These are phyloP conservation scores for Leptogaster cylindrica DNA, from an alignment of 2,888 invertebrate genomes.

Conservation along the genomic window DNA sequence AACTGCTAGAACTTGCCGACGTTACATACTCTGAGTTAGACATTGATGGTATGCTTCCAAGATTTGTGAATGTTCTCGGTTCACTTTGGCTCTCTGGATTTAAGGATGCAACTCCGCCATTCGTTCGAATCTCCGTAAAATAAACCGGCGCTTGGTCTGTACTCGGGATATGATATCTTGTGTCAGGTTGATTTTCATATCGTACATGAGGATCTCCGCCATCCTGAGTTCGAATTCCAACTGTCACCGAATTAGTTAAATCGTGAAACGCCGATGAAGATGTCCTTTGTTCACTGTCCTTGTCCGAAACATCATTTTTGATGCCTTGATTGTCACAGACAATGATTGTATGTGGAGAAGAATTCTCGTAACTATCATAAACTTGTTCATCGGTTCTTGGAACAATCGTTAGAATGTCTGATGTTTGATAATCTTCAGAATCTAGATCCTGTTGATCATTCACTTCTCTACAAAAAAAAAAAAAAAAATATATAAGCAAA, in stretches of 20 bases:
- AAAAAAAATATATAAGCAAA: too few relatives aligned
- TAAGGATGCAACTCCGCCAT: not conserved
- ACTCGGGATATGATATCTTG: conserved; percentile 1
- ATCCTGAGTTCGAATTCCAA: conserved; percentile 44
- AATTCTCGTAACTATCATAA: conserved; percentile 35
- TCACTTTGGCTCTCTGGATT: conserved; percentile 50
- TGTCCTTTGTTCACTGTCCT: conserved; percentile 52
- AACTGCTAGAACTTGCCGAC: conserved; percentile 13
- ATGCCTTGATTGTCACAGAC: conserved; percentile 55
- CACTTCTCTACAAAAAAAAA: conserved; percentile 54
- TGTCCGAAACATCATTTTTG: conserved; percentile 59
- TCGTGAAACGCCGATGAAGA: conserved; percentile 49
- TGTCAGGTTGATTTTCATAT: conserved; percentile 39
- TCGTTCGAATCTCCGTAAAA: conserved; percentile 32
- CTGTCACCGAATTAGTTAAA: conserved; percentile 39
- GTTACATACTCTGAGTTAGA: conserved; percentile 32
- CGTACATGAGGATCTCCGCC: too few relatives aligned
- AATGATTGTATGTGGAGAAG: conserved; percentile 51
- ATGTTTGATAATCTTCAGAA: conserved; percentile 46
- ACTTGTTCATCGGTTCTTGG: conserved; percentile 52
- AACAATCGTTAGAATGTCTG: conserved; percentile 47
- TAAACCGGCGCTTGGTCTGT: conserved; percentile 54
- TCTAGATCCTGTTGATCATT: conserved; percentile 55
- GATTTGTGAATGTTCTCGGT: conserved; percentile 59
- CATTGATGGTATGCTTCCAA: conserved; percentile 52